A percentile compares a stretch with the other conserved stretches of the same genome.
phyloP scores from a whole-genome alignment of 2,113 vertebrate species.

The Damaliscus lunatus region DNA sequence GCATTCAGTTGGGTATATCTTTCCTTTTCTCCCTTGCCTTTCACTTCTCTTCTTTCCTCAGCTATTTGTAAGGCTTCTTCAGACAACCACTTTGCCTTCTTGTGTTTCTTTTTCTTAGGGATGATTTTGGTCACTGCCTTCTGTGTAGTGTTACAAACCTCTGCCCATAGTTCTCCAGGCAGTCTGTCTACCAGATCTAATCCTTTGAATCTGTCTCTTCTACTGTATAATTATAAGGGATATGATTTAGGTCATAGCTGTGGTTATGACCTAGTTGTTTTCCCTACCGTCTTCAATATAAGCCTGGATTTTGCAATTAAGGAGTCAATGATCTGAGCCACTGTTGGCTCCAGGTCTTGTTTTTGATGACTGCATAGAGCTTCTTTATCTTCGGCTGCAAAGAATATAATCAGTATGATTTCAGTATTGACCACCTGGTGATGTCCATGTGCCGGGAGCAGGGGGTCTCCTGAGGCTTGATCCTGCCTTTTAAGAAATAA shows the following conservation, averaged over 20 bases:
- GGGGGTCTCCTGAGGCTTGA: no score
- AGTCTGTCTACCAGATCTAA: not conserved
- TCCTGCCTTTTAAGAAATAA: no score
- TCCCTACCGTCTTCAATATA: not conserved
- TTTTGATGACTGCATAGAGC: not conserved
- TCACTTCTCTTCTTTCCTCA: not conserved
- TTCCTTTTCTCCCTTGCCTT: not conserved
- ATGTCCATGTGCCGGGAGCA: not conserved
- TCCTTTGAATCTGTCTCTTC: not conserved
- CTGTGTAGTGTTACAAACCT: not conserved
- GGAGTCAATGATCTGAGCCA: not conserved
- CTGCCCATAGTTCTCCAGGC: not conserved
- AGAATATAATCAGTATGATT: not conserved
- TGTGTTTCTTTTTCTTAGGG: not conserved
- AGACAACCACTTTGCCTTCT: not conserved
- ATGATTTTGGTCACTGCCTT: not conserved
- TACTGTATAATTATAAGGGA: not conserved
- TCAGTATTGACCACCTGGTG: not conserved
- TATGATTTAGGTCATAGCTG: not conserved
- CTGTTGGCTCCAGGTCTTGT: not conserved
- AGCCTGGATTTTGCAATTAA: not conserved
- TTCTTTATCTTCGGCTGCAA: not conserved
- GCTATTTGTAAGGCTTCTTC: not conserved
- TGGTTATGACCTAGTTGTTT: not conserved
- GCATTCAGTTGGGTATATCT: not conserved